Base-by-base conservation (phyloP, 2,113 vertebrate species). In the Suncus etruscus region DNA sequence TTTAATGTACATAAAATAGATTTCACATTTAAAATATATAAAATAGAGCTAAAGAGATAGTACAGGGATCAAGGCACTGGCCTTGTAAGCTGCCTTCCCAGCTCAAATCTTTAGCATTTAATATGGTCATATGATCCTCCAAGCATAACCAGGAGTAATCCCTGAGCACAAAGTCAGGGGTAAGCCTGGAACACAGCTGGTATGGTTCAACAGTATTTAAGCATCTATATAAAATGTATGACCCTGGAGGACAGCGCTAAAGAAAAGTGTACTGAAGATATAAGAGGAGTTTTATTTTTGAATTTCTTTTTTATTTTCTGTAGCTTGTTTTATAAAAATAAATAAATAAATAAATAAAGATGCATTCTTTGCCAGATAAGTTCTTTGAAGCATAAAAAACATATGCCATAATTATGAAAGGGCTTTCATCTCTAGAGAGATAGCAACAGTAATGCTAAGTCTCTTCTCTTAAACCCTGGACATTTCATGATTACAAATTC, bases 1-100 rank as follows among this genome's bases (percentile, higher is more conserved):
- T 96, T 97, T 97, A 98, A 97, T 97, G 95, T 98, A 98, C 98
- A 98, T 98, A 97, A 97, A 97, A 96, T 93, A 95, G 95, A 95
- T 95, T 96, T 97, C 97, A 94, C 96, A 97, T 95, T 97, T 98
- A 93, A 94, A 96, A 97, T 96, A 96, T 95, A 96, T 93, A 96
- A 39, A 39, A 39, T 39, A 39, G 39, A 39, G 58, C 18, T 61
- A 20, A 61, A 61, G 58, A 61, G 58, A 61, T 61, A 61, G 58
- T 61, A 61, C 54, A 58, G 54, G 54, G 54, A 16, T 61, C 22
- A 61, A 61, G 58, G 58, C 58, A 54, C 54, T 54, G 54, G 12
- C 58, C 39, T 61, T 61, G 16, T 20, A 61, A 20, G 58, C 58
- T 61, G 58, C 58, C 18, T 61, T 61, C 16, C 22, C 6, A 22